A percentile compares a stretch with the other conserved stretches of the same genome.
Conservation (phyloP, 2,888 invertebrate species). For the Sturmia bella region DNA sequence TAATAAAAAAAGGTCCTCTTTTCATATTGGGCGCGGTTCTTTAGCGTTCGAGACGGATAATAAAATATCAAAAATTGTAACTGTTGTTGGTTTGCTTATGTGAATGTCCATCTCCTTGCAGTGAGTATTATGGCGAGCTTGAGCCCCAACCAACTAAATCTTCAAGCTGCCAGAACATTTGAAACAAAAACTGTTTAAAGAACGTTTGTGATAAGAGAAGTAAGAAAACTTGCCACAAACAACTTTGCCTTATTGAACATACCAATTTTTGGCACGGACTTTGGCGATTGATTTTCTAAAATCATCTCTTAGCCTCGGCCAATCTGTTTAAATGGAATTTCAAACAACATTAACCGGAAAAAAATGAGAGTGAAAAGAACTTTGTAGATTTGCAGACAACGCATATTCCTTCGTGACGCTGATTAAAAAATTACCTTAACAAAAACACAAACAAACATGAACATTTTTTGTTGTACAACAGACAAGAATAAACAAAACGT, state of each 20-base stretch:
- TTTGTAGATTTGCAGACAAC: conserved; percentile 50
- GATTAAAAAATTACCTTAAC: conserved; percentile 64
- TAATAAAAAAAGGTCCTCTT: conserved; percentile 17
- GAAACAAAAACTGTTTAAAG: background rate
- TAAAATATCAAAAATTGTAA: conserved; percentile 48
- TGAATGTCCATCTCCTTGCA: conserved; percentile 7
- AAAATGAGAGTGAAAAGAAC: conserved; percentile 38
- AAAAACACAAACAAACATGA: conserved; percentile 30
- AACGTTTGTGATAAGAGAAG: conserved; percentile 42
- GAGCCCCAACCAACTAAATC: conserved; percentile 8
- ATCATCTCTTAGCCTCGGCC: conserved; percentile 30
- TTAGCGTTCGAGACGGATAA: conserved; percentile 31
- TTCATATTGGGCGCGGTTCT: conserved; percentile 58
- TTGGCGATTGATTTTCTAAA: conserved; percentile 44
- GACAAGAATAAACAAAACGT: conserved; percentile 26
- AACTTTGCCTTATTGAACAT: conserved; percentile 29
- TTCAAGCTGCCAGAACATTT: conserved; percentile 9
- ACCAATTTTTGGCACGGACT: conserved; percentile 7
- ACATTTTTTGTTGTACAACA: background rate
- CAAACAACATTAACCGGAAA: background rate
- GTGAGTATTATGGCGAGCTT: conserved; percentile 21
- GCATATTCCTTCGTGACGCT: conserved; percentile 29
- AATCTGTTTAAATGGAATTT: conserved; percentile 21
- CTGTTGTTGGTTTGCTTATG: conserved; percentile 34
- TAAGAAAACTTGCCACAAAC: conserved; percentile 12